phyloP scores from a whole-genome alignment of 2,113 vertebrate genomes.

The Pholis gunnellus region DNA sequence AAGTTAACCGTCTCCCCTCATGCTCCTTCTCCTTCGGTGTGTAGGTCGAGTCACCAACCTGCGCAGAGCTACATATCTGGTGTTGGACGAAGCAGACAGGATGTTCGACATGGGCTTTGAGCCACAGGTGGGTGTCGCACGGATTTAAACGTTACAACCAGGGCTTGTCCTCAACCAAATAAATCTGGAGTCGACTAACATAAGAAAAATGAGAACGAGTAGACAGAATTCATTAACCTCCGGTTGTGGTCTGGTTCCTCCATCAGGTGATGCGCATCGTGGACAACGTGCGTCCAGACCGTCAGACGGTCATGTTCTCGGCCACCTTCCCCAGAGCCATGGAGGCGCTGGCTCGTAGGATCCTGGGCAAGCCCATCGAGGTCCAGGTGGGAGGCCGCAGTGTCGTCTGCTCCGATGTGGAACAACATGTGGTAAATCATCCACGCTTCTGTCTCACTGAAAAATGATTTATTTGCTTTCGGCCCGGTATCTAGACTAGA shows the following conservation, averaged over 20 bases:
- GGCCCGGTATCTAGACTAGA: too few relatives aligned
- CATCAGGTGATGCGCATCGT: conserved; percentile 97
- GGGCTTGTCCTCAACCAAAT: too few relatives aligned
- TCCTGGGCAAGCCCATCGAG: conserved; percentile 94
- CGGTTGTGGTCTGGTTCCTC: background rate
- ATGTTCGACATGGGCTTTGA: conserved; percentile 99
- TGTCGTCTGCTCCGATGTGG: conserved; percentile 97
- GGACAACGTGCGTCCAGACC: conserved; percentile 96
- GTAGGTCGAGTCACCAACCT: conserved; percentile 98
- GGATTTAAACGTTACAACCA: too few relatives aligned
- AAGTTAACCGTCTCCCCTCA: conserved; percentile 6
- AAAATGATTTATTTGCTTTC: too few relatives aligned
- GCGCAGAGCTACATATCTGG: conserved; percentile 94
- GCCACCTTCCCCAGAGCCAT: conserved; percentile 98
- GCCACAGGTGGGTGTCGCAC: conserved; percentile 88
- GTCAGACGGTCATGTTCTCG: conserved; percentile 99
- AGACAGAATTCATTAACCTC: background rate
- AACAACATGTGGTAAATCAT: conserved; percentile 92
- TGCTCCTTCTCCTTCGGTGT: conserved; percentile 51
- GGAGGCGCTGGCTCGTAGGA: conserved; percentile 97
- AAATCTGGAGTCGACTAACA: too few relatives aligned
- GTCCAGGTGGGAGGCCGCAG: conserved; percentile 98
- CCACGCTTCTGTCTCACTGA: background rate
- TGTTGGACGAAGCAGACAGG: conserved; percentile 97
- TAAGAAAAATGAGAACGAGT: background rate